phyloP scores from a whole-genome alignment of 2,888 invertebrate species.

The Pristionchus maxplancki region DNA sequence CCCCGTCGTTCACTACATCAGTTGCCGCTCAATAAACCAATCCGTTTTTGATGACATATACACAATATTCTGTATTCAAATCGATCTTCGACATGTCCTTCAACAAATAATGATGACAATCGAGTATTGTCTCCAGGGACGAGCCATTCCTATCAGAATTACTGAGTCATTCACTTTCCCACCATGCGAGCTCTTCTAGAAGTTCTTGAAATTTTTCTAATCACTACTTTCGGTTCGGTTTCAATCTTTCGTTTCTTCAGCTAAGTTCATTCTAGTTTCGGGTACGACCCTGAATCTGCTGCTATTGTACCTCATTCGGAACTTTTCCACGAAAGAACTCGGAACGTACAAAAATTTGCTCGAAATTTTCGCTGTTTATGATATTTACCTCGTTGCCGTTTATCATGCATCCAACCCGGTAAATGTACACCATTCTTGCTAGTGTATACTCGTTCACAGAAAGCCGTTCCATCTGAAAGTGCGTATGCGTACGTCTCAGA shows the following conservation, averaged over 20 bases:
- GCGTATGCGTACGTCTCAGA: neutral
- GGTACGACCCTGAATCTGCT: neutral
- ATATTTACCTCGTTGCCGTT: neutral
- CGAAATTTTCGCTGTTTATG: neutral
- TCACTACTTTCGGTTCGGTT: no score
- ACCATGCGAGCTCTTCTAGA: neutral
- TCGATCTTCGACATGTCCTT: no score
- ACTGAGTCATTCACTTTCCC: neutral
- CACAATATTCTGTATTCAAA: no score
- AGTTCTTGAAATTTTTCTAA: neutral
- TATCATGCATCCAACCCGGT: neutral
- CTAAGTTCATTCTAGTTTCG: neutral
- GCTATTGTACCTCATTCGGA: neutral
- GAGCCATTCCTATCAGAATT: no score
- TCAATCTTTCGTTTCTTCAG: no score
- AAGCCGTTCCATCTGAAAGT: neutral
- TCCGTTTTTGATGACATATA: no score
- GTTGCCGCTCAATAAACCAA: no score
- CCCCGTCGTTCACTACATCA: no score
- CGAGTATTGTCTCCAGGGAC: no score
- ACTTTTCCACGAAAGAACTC: neutral
- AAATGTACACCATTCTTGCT: neutral
- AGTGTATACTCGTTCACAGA: neutral
- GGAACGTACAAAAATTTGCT: neutral
- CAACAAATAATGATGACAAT: no score